These are phyloP conservation scores for Kuschelorhynchus macadamiae DNA, from an alignment of 2,888 invertebrate genomes.

Conservation along the genomic window DNA sequence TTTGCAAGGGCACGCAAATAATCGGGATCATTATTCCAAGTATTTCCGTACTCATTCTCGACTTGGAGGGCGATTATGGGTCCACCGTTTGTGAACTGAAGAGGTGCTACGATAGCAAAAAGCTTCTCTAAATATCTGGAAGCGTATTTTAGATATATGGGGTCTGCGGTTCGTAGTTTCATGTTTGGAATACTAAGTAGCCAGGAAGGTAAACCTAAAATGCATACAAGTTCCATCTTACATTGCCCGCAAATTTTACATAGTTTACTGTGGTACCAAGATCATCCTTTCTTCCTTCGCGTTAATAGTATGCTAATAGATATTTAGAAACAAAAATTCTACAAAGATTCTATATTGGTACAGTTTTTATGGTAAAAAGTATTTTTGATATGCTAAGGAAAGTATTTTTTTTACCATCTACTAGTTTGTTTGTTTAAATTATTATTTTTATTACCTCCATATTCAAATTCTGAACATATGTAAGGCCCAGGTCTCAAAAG, in stretches of 20 bases:
- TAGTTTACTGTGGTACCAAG: too few relatives aligned
- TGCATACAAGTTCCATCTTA: too few relatives aligned
- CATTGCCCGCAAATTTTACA: too few relatives aligned
- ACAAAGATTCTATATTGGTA: too few relatives aligned
- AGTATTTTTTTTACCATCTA: too few relatives aligned
- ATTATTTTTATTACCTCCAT: constrained; percentile 57
- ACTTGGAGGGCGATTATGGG: constrained; percentile 90
- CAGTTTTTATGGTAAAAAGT: not conserved
- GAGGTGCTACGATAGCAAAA: constrained; percentile 69
- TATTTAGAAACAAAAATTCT: too few relatives aligned
- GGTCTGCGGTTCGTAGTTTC: constrained; percentile 63
- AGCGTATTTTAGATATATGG: constrained; percentile 64
- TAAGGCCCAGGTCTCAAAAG: constrained; percentile 91
- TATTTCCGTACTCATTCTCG: constrained; percentile 81
- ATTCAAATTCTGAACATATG: constrained; percentile 92
- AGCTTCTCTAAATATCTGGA: constrained; percentile 70
- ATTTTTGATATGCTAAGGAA: not conserved
- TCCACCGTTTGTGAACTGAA: constrained; percentile 81
- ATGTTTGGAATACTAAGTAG: constrained; percentile 66
- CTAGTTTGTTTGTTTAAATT: not conserved
- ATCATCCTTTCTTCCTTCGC: too few relatives aligned
- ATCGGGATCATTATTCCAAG: constrained; percentile 64
- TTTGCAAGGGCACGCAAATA: constrained; percentile 68
- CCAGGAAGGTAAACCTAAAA: constrained; percentile 61
- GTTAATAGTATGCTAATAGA: too few relatives aligned